These are phyloP conservation scores for Vollenhovia emeryi DNA, from an alignment of 1,140 invertebrate species.

Conservation along the genomic window DNA sequence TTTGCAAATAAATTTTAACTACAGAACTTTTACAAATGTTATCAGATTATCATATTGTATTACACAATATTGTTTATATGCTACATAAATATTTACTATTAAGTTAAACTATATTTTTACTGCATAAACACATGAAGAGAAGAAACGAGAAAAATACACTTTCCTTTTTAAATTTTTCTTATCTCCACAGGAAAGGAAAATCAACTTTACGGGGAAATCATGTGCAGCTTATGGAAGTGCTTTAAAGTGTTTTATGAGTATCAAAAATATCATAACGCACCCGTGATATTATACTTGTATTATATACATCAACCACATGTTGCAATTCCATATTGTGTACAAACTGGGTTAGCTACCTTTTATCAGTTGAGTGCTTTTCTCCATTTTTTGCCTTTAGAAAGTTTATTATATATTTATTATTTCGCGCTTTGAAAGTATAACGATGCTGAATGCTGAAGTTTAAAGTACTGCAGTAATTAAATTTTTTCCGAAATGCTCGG, in stretches of 20 bases:
- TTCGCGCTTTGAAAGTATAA: constrained; percentile 1
- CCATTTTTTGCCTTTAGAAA: not conserved
- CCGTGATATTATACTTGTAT: not conserved
- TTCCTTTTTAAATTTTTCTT: not conserved
- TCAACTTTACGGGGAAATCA: not conserved
- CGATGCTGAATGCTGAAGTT: not conserved
- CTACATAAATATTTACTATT: not conserved
- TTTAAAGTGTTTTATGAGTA: not conserved
- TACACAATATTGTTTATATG: not conserved
- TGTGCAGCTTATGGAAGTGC: not conserved
- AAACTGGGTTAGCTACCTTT: not conserved
- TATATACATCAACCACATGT: not conserved
- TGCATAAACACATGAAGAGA: no score
- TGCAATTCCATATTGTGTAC: not conserved
- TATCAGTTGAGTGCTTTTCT: not conserved
- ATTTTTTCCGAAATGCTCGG: not conserved
- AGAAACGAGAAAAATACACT: not conserved
- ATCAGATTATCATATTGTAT: not conserved
- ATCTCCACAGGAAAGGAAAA: not conserved
- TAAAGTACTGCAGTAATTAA: not conserved
- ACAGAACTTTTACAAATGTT: not conserved
- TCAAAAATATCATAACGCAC: not conserved
- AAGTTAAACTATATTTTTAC: not conserved
- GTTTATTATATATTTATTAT: constrained; percentile 1
- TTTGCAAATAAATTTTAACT: not conserved